A percentile compares a stretch with the other conserved stretches of the same genome.
Conservation (phyloP, 2,888 invertebrate genomes). For the Cabera pusaria region DNA sequence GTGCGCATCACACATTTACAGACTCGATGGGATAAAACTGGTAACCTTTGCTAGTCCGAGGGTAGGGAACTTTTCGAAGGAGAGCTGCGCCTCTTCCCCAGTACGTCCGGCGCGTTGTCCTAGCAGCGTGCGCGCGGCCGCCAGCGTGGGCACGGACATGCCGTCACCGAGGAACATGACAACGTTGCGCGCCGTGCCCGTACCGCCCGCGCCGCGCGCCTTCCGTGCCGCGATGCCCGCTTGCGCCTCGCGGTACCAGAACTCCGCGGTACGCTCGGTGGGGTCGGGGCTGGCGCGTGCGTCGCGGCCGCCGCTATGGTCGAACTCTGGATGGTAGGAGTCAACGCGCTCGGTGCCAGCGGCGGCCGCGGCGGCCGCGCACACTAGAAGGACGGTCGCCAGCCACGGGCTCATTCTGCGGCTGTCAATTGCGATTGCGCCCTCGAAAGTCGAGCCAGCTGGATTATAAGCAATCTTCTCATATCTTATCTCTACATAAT, state of each 20-base stretch:
- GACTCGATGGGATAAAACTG: background rate
- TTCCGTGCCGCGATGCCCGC: constrained; percentile 30
- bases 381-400: background rate
- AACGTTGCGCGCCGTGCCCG: constrained; percentile 73
- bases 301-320: constrained; percentile 1
- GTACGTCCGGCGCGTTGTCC: constrained; percentile 74
- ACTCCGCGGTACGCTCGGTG: constrained; percentile 18
- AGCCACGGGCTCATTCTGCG: constrained; percentile 5
- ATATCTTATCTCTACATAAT: constrained; percentile 7
- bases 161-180: constrained; percentile 89
- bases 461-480: constrained; percentile 2
- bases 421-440: background rate
- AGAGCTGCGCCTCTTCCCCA: constrained; percentile 82
- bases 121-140: constrained; percentile 82
- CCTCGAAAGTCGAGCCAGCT: background rate
- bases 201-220: constrained; percentile 47
- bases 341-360: constrained; percentile 5
- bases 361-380: constrained; percentile 1
- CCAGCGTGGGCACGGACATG: constrained; percentile 87
- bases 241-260: constrained; percentile 29
- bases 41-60: constrained; percentile 58
- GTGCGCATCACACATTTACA: background rate
- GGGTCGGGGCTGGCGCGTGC: constrained; percentile 7
- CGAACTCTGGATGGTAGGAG: constrained; percentile 1
- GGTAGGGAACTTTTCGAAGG: constrained; percentile 85